phyloP scores from a whole-genome alignment of 2,797 vertebrate species.

The Eulemur rubriventer region DNA sequence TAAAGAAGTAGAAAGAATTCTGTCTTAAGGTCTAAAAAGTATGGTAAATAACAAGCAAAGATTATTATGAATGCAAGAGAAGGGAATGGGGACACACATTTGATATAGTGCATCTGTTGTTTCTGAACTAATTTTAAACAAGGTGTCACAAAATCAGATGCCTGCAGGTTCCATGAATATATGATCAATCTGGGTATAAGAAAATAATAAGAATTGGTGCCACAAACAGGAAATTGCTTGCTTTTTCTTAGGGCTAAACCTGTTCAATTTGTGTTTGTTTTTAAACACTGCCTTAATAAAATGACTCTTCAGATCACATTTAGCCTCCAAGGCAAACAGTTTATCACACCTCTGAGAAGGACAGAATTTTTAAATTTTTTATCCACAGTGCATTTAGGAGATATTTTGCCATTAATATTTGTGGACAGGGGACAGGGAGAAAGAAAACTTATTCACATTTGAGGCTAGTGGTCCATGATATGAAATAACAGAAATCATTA shows the following conservation, averaged over 20 bases:
- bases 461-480: not conserved
- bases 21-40: not conserved
- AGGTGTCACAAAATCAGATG: not conserved
- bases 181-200: not conserved
- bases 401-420: not conserved
- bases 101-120: not conserved
- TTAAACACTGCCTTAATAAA: not conserved
- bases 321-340: not conserved
- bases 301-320: not conserved
- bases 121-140: constrained; percentile 11
- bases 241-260: not conserved
- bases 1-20: not conserved
- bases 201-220: not conserved
- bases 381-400: not conserved
- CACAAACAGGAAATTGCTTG: not conserved
- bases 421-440: not conserved
- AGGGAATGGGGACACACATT: not conserved
- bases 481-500: not conserved
- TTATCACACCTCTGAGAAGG: not conserved
- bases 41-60: not conserved
- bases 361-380: not conserved
- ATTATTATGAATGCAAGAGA: not conserved
- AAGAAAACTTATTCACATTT: not conserved
- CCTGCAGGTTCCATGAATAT: not conserved
- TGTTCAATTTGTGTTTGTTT: not conserved